These are phyloP conservation scores for Callinectes sapidus DNA, from an alignment of 2,888 invertebrate species.

Conservation along the genomic window DNA sequence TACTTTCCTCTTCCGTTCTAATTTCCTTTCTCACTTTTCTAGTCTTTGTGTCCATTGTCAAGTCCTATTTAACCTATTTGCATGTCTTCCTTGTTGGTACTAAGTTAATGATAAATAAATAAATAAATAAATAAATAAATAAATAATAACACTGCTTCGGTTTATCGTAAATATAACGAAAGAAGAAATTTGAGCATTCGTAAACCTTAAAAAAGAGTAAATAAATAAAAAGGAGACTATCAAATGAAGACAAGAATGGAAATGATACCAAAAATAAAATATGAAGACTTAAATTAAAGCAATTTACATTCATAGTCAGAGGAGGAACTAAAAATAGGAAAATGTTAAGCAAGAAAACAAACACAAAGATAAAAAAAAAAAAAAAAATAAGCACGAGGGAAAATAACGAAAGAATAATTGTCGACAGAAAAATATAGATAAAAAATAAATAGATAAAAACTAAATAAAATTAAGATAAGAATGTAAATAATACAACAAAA, in stretches of 20 bases:
- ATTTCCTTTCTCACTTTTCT: not conserved
- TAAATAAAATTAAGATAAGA: not conserved
- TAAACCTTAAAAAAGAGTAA: not conserved
- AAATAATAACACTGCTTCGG: not conserved
- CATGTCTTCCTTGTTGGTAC: not conserved
- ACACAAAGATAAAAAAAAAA: not conserved
- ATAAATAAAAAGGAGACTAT: not conserved
- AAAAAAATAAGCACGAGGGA: not conserved
- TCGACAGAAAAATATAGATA: too few relatives aligned
- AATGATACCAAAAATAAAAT: not conserved
- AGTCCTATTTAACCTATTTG: not conserved
- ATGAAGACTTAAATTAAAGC: not conserved
- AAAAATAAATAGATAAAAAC: not conserved
- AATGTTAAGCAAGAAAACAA: not conserved
- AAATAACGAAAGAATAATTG: too few relatives aligned
- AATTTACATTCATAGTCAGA: not conserved
- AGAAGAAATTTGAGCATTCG: not conserved
- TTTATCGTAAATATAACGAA: not conserved
- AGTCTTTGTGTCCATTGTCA: not conserved
- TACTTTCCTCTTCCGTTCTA: not conserved
- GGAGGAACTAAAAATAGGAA: not conserved
- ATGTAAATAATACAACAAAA: not conserved
- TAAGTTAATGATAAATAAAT: not conserved
- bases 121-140: too few relatives aligned
- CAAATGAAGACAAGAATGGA: not conserved